These are phyloP conservation scores for Lordiphosa andalusiaca DNA, from an alignment of 2,888 invertebrate genomes.

Conservation along the genomic window DNA sequence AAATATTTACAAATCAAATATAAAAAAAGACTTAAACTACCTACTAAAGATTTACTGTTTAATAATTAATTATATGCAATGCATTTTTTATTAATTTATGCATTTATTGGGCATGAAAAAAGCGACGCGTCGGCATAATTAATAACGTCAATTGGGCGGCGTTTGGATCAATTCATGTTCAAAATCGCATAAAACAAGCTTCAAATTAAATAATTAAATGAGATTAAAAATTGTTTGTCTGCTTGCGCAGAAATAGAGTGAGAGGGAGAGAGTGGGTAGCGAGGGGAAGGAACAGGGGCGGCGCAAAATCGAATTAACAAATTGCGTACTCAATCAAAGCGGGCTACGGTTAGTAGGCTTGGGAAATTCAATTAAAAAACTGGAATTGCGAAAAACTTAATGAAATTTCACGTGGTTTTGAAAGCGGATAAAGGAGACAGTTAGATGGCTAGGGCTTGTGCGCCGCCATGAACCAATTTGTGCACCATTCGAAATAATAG, in stretches of 20 bases:
- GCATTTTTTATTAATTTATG: constrained; percentile 50
- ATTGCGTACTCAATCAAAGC: constrained; percentile 66
- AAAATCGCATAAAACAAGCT: constrained; percentile 43
- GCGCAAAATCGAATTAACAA: constrained; percentile 63
- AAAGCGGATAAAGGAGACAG: too few species aligned
- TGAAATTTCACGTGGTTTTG: constrained; percentile 1
- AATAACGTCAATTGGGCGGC: constrained; percentile 34
- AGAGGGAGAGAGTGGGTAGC: not conserved
- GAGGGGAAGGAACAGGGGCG: not conserved
- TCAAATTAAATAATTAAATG: constrained; percentile 70
- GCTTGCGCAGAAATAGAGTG: constrained; percentile 18
- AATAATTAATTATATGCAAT: constrained; percentile 49
- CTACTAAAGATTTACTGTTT: constrained; percentile 22
- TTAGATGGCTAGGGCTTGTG: too few species aligned
- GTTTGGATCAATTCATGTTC: constrained; percentile 32
- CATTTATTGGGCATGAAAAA: constrained; percentile 14
- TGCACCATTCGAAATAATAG: too few species aligned
- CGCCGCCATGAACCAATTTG: too few species aligned
- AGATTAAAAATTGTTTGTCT: constrained; percentile 48
- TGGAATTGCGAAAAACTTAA: constrained; percentile 26
- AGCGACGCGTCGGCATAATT: constrained; percentile 33
- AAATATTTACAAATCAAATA: constrained; percentile 31
- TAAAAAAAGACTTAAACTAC: constrained; percentile 13
- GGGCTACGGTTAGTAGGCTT: constrained; percentile 18
- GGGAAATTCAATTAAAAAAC: constrained; percentile 55